Evolutionary conservation across 1,140 invertebrate species (phyloP).

Genomic region (Heterodera schachtii): DNA sequence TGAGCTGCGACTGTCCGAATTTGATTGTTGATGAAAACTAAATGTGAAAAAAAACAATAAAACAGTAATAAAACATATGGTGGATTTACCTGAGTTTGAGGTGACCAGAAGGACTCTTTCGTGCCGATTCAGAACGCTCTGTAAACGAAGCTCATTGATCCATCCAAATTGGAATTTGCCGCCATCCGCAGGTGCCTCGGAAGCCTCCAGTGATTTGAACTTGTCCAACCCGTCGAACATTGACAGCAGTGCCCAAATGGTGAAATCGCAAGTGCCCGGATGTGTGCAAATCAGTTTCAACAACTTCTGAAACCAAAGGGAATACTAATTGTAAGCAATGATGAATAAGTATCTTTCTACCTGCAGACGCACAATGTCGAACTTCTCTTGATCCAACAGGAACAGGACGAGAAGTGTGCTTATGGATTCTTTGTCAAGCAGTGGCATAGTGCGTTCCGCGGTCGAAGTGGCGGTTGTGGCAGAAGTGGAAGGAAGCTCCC

Average conservation of each 20-base stretch:
- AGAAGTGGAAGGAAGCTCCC: constrained; percentile 7
- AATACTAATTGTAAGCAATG: constrained; percentile 21
- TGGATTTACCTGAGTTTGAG: constrained; percentile 4
- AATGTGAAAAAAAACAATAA: constrained; percentile 29
- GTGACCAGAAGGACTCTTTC: constrained; percentile 40
- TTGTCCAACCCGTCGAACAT: constrained; percentile 47
- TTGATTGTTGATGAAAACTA: constrained; percentile 43
- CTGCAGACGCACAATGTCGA: constrained; percentile 48
- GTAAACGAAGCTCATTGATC: constrained; percentile 37
- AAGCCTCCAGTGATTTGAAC: constrained; percentile 14
- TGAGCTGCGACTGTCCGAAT: constrained; percentile 25
- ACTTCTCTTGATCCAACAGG: constrained; percentile 56
- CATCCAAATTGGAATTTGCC: constrained; percentile 34
- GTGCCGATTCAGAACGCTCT: constrained; percentile 34
- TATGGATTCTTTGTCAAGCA: constrained; percentile 56
- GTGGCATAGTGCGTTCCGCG: constrained; percentile 29
- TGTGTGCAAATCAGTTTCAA: constrained; percentile 49
- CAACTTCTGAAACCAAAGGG: constrained; percentile 38
- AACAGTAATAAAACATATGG: too few relatives aligned
- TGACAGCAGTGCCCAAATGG: constrained; percentile 50
- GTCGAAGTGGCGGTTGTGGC: neutral
- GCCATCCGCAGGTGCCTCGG: constrained; percentile 32
- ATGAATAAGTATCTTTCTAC: constrained; percentile 23
- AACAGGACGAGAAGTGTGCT: constrained; percentile 50
- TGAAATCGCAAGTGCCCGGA: constrained; percentile 59